A percentile compares a stretch with the other conserved stretches of the same genome.
phyloP scores from a whole-genome alignment of 37 sponge, comb jelly and placozoan genomes.

The Aplysina aerophoba region DNA sequence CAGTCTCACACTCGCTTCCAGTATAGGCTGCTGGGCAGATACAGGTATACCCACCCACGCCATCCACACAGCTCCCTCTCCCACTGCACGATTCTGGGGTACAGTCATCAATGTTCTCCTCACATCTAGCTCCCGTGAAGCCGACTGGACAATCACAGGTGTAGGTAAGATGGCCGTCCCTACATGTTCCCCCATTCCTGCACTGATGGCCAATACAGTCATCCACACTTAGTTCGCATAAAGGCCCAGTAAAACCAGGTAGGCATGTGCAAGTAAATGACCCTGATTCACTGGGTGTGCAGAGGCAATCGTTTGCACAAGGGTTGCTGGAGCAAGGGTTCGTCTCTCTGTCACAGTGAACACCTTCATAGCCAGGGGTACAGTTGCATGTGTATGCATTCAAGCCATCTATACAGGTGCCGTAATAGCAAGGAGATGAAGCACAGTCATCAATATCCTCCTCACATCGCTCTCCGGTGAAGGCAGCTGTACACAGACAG shows the following conservation, averaged over 20 bases:
- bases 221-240: conserved; percentile 14
- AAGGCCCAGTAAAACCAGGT: conserved; percentile 15
- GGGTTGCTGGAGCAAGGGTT: conserved; percentile 27
- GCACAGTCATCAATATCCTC: conserved; percentile 37
- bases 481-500: too few species aligned
- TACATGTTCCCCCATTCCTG: conserved; percentile 34
- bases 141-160: conserved; percentile 23
- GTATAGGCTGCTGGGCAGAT: conserved; percentile 36
- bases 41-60: conserved; percentile 24
- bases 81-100: conserved; percentile 13
- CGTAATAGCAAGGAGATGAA: conserved; percentile 33
- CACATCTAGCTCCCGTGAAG: conserved; percentile 32
- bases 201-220: conserved; percentile 19
- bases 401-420: conserved; percentile 28
- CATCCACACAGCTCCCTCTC: conserved; percentile 40
- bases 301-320: conserved; percentile 33
- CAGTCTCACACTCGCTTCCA: conserved; percentile 31
- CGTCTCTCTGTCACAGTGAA: conserved; percentile 4
- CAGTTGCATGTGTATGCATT: conserved; percentile 19
- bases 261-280: conserved; percentile 31
- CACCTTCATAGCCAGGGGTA: background rate
- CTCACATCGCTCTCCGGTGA: conserved; percentile 5
- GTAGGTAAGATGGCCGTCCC: background rate
- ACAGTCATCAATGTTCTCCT: conserved; percentile 39
- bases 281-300: background rate